These are phyloP conservation scores for Hydraecia micacea DNA, from an alignment of 2,888 invertebrate genomes.

Conservation along the genomic window DNA sequence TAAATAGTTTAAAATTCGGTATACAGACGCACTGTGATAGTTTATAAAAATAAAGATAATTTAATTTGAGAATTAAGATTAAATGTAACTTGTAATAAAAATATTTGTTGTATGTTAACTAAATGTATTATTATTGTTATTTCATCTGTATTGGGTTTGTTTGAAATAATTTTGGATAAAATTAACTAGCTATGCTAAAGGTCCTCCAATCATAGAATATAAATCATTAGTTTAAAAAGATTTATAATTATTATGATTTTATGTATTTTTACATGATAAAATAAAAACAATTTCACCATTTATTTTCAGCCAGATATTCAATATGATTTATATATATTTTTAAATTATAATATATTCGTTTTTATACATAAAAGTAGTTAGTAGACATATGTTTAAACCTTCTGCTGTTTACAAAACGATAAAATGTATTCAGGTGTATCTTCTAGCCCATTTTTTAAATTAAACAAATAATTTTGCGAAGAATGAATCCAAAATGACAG, in stretches of 20 bases:
- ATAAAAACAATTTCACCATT: background rate
- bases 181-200: background rate
- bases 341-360: background rate
- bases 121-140: constrained; percentile 35
- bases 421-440: background rate
- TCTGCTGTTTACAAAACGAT: background rate
- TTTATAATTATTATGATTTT: too few species aligned
- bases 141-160: constrained; percentile 42
- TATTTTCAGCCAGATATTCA: background rate
- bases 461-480: background rate
- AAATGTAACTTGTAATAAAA: constrained; percentile 29
- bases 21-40: constrained; percentile 85
- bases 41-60: constrained; percentile 64
- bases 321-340: too few species aligned
- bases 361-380: background rate
- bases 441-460: background rate
- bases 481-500: constrained; percentile 25
- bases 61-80: constrained; percentile 41
- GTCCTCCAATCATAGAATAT: background rate
- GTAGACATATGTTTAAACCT: background rate
- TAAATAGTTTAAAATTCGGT: constrained; percentile 61
- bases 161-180: background rate
- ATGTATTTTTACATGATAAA: background rate
- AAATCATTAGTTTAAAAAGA: background rate
- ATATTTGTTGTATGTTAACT: constrained; percentile 50